phyloP scores from a whole-genome alignment of 53 echinoderm and acorn worm species.

The Mesocentrotus franciscanus region DNA sequence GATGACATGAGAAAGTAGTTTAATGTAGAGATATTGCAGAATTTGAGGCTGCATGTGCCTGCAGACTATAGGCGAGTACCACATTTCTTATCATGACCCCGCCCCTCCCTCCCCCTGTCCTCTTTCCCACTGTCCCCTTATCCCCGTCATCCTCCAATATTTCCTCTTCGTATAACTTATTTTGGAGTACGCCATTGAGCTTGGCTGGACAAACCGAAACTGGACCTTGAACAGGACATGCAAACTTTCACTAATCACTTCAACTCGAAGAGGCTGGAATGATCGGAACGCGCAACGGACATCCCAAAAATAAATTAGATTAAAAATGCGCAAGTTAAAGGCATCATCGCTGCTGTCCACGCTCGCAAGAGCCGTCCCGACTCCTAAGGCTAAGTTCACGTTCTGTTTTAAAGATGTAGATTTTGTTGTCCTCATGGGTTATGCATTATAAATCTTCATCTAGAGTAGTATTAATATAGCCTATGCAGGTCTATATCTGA shows the following conservation, averaged over 20 bases:
- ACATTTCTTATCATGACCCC: too few species aligned
- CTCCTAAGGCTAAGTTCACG: background rate
- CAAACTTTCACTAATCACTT: slow-evolving; percentile 24
- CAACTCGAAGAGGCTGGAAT: slow-evolving; percentile 29
- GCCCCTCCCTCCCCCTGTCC: too few species aligned
- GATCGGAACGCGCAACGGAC: slow-evolving; percentile 14
- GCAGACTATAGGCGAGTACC: too few species aligned
- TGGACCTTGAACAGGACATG: background rate
- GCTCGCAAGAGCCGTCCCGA: background rate
- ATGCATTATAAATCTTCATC: background rate
- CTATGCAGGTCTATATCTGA: too few species aligned
- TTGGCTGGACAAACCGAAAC: background rate
- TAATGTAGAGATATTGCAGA: too few species aligned
- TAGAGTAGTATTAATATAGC: background rate
- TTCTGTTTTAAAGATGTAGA: background rate
- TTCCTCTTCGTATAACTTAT: background rate
- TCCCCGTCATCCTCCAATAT: background rate
- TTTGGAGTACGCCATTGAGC: background rate
- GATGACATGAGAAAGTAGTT: too few species aligned
- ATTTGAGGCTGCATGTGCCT: too few species aligned
- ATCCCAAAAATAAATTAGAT: slow-evolving; percentile 37
- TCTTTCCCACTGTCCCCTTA: background rate
- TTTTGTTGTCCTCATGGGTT: background rate
- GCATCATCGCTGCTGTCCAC: background rate
- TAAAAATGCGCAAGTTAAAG: background rate